These are phyloP conservation scores for Phymorhynchus buccinoides DNA, from an alignment of 1,140 invertebrate species.

Conservation along the genomic window DNA sequence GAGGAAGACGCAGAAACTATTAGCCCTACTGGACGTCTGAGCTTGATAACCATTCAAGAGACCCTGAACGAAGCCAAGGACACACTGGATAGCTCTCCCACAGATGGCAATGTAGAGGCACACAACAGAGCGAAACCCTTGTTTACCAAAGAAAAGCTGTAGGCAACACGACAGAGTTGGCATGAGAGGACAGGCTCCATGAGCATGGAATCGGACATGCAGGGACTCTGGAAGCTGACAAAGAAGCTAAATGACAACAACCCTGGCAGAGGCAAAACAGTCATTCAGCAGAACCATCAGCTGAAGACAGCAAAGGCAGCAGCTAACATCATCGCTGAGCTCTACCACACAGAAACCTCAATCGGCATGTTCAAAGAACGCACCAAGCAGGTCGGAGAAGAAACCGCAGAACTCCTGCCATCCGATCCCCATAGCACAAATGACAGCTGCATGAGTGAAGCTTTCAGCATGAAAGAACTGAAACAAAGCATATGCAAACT, in stretches of 20 bases:
- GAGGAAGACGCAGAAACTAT: slow-evolving; percentile 21
- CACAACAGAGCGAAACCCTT: slow-evolving; percentile 10
- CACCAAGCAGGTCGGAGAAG: slow-evolving; percentile 15
- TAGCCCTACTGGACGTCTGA: slow-evolving; percentile 1
- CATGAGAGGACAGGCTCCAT: slow-evolving; percentile 17
- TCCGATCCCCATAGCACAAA: slow-evolving; percentile 16
- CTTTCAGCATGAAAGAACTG: too few species aligned
- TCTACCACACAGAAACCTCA: neutral
- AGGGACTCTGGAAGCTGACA: slow-evolving; percentile 21
- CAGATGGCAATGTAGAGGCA: too few species aligned
- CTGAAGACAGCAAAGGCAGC: slow-evolving; percentile 29
- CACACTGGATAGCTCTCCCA: too few species aligned
- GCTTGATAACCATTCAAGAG: slow-evolving; percentile 14
- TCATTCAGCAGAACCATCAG: slow-evolving; percentile 22
- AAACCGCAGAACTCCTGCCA: slow-evolving; percentile 3
- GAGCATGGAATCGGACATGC: slow-evolving; percentile 4
- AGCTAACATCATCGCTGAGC: slow-evolving; percentile 8
- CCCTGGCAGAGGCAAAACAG: slow-evolving; percentile 21
- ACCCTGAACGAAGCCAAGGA: slow-evolving; percentile 13
- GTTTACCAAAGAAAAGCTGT: slow-evolving; percentile 18
- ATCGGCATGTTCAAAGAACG: slow-evolving; percentile 1
- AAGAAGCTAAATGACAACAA: slow-evolving; percentile 20
- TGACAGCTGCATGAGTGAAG: slow-evolving; percentile 8
- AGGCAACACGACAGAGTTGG: slow-evolving; percentile 20
- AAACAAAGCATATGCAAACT: too few species aligned